Percentiles rank a stretch among this genome's conserved stretches.
Conservation (phyloP, 2,888 invertebrate species). For the Ametastegia equiseti region DNA sequence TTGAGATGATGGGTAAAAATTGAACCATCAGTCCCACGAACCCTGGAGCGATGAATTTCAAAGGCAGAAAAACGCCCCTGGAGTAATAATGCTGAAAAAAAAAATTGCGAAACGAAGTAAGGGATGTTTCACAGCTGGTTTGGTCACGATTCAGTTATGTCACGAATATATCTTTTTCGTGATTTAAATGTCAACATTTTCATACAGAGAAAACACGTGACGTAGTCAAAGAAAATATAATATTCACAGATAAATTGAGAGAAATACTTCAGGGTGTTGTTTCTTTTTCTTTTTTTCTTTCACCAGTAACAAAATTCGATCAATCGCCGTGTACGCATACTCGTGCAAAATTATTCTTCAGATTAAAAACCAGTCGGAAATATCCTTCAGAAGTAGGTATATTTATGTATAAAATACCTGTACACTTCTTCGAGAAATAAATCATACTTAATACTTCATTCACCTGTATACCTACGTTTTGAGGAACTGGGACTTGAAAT, state of each 20-base stretch:
- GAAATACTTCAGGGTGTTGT: not conserved
- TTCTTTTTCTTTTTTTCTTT: not conserved
- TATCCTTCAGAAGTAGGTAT: not conserved
- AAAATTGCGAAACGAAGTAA: not conserved
- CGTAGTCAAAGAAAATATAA: not conserved
- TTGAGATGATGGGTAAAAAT: slow-evolving; percentile 8
- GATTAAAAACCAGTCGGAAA: not conserved
- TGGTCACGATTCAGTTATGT: slow-evolving; percentile 2
- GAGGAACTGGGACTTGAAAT: not conserved
- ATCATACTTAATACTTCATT: slow-evolving; percentile 12
- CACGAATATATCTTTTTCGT: not conserved
- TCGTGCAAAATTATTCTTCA: not conserved
- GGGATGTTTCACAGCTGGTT: not conserved
- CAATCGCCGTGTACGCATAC: not conserved
- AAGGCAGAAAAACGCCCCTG: not conserved
- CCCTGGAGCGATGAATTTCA: slow-evolving; percentile 4
- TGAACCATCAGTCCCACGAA: slow-evolving; percentile 11
- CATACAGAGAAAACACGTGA: not conserved
- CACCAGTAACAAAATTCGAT: not conserved
- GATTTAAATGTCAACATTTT: not conserved
- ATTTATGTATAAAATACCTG: too few relatives aligned
- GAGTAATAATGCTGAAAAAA: not conserved
- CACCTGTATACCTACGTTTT: too few relatives aligned
- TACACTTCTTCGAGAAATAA: not conserved
- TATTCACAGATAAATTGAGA: not conserved